Evolutionary conservation across 2,113 vertebrate genomes (phyloP).

Genomic region (Amblyornis subalaris): DNA sequence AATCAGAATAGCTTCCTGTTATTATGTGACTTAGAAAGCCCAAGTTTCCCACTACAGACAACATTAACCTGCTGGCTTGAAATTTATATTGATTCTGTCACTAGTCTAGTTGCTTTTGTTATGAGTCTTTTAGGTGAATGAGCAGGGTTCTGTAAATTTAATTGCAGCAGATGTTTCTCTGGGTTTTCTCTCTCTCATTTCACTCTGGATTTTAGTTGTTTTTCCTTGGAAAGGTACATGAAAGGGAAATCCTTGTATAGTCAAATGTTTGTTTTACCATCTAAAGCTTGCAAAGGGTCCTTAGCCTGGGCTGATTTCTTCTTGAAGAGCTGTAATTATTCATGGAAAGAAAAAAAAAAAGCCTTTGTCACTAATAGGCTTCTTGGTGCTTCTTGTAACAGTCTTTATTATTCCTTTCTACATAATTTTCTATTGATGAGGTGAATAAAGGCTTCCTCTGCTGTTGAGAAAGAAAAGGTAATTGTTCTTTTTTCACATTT

Average conservation of each 20-base stretch:
- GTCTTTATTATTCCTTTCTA: constrained; percentile 68
- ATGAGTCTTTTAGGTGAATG: not conserved
- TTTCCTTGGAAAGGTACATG: constrained; percentile 63
- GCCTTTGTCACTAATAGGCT: constrained; percentile 71
- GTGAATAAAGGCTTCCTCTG: constrained; percentile 60
- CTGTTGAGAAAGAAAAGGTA: constrained; percentile 48
- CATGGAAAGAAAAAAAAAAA: constrained; percentile 57
- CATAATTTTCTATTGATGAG: constrained; percentile 69
- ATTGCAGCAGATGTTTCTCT: constrained; percentile 60
- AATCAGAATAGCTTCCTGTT: not conserved
- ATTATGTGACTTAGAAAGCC: not conserved
- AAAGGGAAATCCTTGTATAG: constrained; percentile 67
- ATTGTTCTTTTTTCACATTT: constrained; percentile 65
- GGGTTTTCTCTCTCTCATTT: constrained; percentile 40
- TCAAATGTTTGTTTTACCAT: constrained; percentile 72
- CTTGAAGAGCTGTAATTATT: constrained; percentile 68
- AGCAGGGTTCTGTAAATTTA: constrained; percentile 31
- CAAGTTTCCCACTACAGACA: not conserved
- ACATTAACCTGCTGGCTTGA: not conserved
- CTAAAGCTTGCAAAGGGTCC: constrained; percentile 51
- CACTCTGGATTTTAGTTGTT: constrained; percentile 40
- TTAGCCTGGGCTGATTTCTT: constrained; percentile 52
- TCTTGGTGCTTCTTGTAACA: constrained; percentile 58
- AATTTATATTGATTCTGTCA: constrained; percentile 1
- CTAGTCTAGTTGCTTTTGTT: constrained; percentile 12